Base-by-base conservation (phyloP, 2,888 invertebrate species). In the Zaprionus obscuricornis region DNA sequence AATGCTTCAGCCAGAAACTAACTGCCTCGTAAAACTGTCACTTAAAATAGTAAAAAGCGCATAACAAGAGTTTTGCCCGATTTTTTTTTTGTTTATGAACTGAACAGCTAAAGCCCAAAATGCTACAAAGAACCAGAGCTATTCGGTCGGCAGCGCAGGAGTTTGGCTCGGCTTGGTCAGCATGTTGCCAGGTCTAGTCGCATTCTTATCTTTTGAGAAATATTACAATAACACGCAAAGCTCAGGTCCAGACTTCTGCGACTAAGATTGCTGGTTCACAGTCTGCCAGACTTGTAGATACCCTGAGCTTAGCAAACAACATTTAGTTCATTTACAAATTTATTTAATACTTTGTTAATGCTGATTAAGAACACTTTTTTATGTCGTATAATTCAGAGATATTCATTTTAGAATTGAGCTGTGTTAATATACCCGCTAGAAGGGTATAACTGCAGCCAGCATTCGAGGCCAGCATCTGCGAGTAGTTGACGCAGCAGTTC, bases 181-280 rank as follows among this genome's bases (percentile, higher is more conserved):
- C 60, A 36, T 46, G 51, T 55, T 49, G 73, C 74, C 77, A 56
- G 74, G 81, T 74, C 74, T 85, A 86, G 88, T 86, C 87, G 85
- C 89, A 89, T 88, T 89, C 89, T 89, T 89, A 89, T 88, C 86
- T 87, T 85, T 88, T 89, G 87, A 89, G 81, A 88, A 89, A 89
- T 89, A 89, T 88, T 89, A 88, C 87, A 87, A 88, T 88, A 89
- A 86, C 90, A 90, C 89, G 90, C 89, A 89, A 89, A 78, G 88
- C 85, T 87, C 73, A 78, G 37, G n/a, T 18, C 17, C 33, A 29
- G 7, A 10, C 10, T 24, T 17, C 33, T 22, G 29, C 33, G 17
- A 20, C 42, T 42, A n/a, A 31, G 18, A 13, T 24, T 18, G 37
- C 47, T 60, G 46, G 45, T 45, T 36, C 17, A 14, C 46, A 54